These are phyloP conservation scores for Caenorhabditis brenneri DNA, from an alignment of 1,140 invertebrate species.

Conservation along the genomic window DNA sequence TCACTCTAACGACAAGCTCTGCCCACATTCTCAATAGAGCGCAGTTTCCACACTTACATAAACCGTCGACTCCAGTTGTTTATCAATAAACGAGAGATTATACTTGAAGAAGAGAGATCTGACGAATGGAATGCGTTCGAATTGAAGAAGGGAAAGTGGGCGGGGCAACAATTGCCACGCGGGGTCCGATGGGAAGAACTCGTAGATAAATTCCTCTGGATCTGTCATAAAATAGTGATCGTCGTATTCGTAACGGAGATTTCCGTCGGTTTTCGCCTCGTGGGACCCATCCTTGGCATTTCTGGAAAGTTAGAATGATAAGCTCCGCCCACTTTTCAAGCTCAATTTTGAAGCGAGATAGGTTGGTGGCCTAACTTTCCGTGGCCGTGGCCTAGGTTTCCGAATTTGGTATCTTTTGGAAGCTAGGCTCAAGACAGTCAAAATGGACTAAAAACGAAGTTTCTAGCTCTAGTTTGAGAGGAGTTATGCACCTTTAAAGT, in stretches of 20 bases:
- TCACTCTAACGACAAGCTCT: too few species aligned
- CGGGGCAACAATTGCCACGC: conserved; percentile 95
- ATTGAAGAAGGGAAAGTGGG: conserved; percentile 89
- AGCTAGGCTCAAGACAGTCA: too few species aligned
- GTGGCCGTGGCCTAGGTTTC: too few species aligned
- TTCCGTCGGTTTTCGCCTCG: conserved; percentile 68
- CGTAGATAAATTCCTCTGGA: conserved; percentile 97
- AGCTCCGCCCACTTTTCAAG: too few species aligned
- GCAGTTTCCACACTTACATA: conserved; percentile 54
- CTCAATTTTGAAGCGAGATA: too few species aligned
- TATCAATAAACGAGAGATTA: conserved; percentile 86
- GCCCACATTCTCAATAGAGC: too few species aligned
- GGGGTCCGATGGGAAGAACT: conserved; percentile 93
- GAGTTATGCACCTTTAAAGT: too few species aligned
- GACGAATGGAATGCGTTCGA: conserved; percentile 96
- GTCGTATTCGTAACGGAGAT: conserved; percentile 91
- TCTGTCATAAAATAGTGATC: conserved; percentile 99
- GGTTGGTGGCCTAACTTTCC: too few species aligned
- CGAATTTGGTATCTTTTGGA: too few species aligned
- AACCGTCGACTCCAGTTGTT: conserved; percentile 52
- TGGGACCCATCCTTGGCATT: conserved; percentile 57
- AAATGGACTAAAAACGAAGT: too few species aligned
- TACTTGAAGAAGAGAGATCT: conserved; percentile 97
- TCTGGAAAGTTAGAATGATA: too few species aligned
- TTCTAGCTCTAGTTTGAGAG: too few species aligned